phyloP scores from a whole-genome alignment of 2,113 vertebrate genomes.

The Synchiropus splendidus region DNA sequence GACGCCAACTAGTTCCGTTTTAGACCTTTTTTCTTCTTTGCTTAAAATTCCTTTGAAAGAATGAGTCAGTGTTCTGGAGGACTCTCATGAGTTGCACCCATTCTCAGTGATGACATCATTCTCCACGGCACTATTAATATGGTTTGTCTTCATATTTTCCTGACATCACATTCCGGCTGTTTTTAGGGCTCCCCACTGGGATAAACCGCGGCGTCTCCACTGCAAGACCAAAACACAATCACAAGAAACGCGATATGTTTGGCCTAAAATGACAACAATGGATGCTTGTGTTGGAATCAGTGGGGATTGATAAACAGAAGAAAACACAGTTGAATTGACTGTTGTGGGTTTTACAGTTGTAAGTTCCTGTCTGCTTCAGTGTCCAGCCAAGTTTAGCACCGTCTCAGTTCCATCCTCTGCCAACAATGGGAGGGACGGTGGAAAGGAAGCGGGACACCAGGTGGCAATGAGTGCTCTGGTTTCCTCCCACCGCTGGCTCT shows the following conservation, averaged over 20 bases:
- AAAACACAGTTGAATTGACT: conserved; percentile 37
- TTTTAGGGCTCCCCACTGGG: conserved; percentile 32
- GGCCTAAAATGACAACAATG: conserved; percentile 41
- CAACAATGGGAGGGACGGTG: conserved; percentile 39
- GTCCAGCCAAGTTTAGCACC: conserved; percentile 38
- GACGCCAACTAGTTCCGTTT: no score
- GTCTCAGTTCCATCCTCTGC: conserved; percentile 50
- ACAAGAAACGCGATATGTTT: conserved; percentile 34
- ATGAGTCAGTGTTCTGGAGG: no score
- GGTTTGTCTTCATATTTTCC: conserved; percentile 38
- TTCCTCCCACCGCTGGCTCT: no score
- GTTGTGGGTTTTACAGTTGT: conserved; percentile 38
- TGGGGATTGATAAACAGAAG: conserved; percentile 40
- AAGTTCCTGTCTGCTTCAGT: conserved; percentile 48
- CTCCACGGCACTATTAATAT: conserved; percentile 7
- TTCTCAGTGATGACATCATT: no score
- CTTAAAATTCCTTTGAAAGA: no score
- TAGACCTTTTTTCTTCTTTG: no score
- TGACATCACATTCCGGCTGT: conserved; percentile 34
- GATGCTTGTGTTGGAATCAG: conserved; percentile 45
- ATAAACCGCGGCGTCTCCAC: conserved; percentile 16
- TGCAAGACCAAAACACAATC: conserved; percentile 41
- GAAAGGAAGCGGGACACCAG: conserved; percentile 11
- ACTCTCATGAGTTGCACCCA: no score
- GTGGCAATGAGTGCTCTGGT: conserved; percentile 1